These are phyloP conservation scores for Tenualosa ilisha DNA, from an alignment of 2,797 vertebrate genomes.

Conservation along the genomic window DNA sequence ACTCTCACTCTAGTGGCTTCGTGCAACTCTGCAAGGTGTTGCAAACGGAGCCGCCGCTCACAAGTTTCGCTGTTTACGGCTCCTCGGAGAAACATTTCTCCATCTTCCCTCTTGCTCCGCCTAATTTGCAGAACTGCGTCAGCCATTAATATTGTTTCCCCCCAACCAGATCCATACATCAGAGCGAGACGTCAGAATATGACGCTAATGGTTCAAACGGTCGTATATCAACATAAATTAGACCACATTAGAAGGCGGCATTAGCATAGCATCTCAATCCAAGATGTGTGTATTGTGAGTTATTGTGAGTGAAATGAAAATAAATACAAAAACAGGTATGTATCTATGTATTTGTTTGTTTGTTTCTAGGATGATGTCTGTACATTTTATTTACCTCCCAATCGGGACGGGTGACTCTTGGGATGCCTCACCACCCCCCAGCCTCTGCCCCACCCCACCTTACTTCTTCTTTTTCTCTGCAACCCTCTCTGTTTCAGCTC, in stretches of 20 bases:
- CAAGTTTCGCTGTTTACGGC: background rate
- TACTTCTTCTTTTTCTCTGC: too few species aligned
- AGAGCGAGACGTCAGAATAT: slow-evolving; percentile 42
- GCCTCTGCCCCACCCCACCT: too few species aligned
- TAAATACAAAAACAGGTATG: background rate
- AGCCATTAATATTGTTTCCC: slow-evolving; percentile 64
- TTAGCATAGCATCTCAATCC: slow-evolving; percentile 68
- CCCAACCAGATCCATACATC: slow-evolving; percentile 56
- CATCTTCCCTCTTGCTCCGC: background rate
- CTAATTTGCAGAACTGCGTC: slow-evolving; percentile 29
- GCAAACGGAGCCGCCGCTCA: background rate
- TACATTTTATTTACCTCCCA: too few species aligned
- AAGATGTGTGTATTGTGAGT: slow-evolving; percentile 58
- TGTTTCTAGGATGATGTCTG: too few species aligned
- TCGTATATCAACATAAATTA: slow-evolving; percentile 66
- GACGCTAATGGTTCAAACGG: slow-evolving; percentile 57
- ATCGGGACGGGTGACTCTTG: too few species aligned
- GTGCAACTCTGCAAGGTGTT: background rate
- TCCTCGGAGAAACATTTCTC: background rate
- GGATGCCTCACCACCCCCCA: too few species aligned
- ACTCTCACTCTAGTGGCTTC: background rate
- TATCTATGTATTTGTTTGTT: background rate
- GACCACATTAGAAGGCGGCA: slow-evolving; percentile 63
- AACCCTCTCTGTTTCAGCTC: too few species aligned
- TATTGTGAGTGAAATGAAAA: slow-evolving; percentile 57